phyloP scores from a whole-genome alignment of 2,888 invertebrate species.

The Helicoverpa assulta region DNA sequence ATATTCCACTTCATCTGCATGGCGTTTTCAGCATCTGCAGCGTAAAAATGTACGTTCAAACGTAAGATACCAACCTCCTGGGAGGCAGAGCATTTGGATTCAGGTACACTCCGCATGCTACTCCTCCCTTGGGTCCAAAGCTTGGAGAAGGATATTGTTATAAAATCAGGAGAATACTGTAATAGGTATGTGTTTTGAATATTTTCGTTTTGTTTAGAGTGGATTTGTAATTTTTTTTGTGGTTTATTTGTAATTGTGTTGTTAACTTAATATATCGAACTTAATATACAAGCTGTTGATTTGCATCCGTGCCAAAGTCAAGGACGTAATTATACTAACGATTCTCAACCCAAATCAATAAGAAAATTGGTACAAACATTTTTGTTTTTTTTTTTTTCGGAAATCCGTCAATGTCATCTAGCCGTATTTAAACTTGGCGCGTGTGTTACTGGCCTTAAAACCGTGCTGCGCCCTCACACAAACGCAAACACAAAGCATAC shows the following conservation, averaged over 20 bases:
- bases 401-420: no score
- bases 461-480: no score
- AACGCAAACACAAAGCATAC: no score
- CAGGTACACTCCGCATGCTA: slow-evolving; percentile 46
- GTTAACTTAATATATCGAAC: no score
- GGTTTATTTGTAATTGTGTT: neutral
- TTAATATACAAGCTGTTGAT: no score
- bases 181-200: slow-evolving; percentile 34
- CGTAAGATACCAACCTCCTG: slow-evolving; percentile 40
- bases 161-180: slow-evolving; percentile 43
- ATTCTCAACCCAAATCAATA: no score
- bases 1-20: neutral
- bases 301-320: no score
- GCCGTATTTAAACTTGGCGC: no score
- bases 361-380: no score
- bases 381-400: no score
- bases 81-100: slow-evolving; percentile 59
- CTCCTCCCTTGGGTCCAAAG: slow-evolving; percentile 41
- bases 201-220: slow-evolving; percentile 23
- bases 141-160: slow-evolving; percentile 54
- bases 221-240: slow-evolving; percentile 1
- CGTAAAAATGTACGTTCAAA: slow-evolving; percentile 23
- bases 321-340: no score
- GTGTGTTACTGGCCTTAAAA: no score
- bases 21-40: slow-evolving; percentile 14